Base-by-base conservation (phyloP, 2,888 invertebrate genomes). In the Trichogramma evanescens region DNA sequence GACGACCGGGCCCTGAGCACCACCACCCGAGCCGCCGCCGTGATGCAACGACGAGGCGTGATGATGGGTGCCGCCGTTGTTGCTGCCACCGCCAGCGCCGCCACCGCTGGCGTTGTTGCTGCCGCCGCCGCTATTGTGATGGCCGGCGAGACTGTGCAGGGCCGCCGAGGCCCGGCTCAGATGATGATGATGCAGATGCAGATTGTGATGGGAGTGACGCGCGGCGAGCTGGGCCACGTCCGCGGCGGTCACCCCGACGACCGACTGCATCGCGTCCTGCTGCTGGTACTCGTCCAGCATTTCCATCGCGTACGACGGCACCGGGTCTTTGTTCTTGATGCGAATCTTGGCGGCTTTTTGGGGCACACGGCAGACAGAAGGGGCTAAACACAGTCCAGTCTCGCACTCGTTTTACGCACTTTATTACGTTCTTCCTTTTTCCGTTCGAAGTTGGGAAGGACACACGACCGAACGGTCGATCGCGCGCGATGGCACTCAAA, bases 311-410 rank as follows among this genome's bases (percentile, higher is more conserved):
- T 89, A 89, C 82, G 89, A 88, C 83, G 89, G 89, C 80, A 89
- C 86, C 81, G 90, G 90, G 78, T 89, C 89, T 83, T 88, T 86
- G 79, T 90, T 90, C 87, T 91, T 91, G 81, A 89, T 88, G 84
- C 90, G 87, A 90, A 90, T 90, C 86, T 90, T 90, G 89, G 81
- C 83, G 74, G 56, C 54, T 58, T 76, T 71, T 76, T 79, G 69
- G 65, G 66, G 54, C 64, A 58, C 54, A 6, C 26, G 56, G 56
- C 54, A 54, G 59, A 50, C 54, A 54, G 59, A 50, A 64, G 65
- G 26, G 26, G 26, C 26, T 26, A 26, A 58, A 45, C 40, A 38
- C 38, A 49, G 7, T 6, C n/a, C 7, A 6, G n/a, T 13, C 10
- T 49, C 49, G 26, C 10, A 49, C 10, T 49, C 10, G 26, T 26